Conservation (phyloP, 2,888 invertebrate species). For the Carcina quercana region DNA sequence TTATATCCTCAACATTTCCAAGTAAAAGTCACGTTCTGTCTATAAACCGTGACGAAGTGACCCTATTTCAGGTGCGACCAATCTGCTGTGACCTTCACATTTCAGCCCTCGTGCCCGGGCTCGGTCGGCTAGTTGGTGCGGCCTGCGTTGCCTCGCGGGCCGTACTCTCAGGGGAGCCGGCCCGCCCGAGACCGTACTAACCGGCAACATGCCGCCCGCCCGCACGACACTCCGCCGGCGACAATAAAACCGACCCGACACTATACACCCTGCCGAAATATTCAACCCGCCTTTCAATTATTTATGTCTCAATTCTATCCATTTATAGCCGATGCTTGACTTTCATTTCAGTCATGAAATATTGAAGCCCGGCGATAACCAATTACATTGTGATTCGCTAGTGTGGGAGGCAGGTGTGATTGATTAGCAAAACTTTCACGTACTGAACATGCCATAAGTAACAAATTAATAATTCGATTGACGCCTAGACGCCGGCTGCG, state of each 20-base stretch:
- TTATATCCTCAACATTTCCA: conserved; percentile 38
- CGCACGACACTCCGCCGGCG: conserved; percentile 43
- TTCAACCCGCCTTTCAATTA: conserved; percentile 37
- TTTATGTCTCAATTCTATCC: conserved; percentile 34
- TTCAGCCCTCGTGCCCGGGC: conserved; percentile 45
- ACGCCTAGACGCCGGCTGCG: too few species aligned
- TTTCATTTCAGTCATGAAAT: conserved; percentile 21
- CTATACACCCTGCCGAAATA: conserved; percentile 33
- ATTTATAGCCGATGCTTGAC: conserved; percentile 6
- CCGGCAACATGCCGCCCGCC: conserved; percentile 45
- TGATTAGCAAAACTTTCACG: background rate
- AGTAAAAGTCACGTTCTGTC: conserved; percentile 54
- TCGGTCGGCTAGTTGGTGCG: conserved; percentile 49
- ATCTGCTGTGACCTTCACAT: conserved; percentile 63
- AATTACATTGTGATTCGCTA: conserved; percentile 22
- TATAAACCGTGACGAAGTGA: conserved; percentile 54
- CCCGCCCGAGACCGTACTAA: conserved; percentile 42
- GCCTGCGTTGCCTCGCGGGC: conserved; percentile 41
- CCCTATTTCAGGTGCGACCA: conserved; percentile 59
- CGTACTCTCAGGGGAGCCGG: conserved; percentile 48
- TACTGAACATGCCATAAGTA: too few species aligned
- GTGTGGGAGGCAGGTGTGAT: conserved; percentile 6
- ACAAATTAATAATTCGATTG: too few species aligned
- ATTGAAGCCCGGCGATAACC: conserved; percentile 31
- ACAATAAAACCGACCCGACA: conserved; percentile 34